A percentile compares a stretch with the other conserved stretches of the same genome.
Conservation (phyloP, 1,140 invertebrate genomes). For the Pseudomyrmex concolor region DNA sequence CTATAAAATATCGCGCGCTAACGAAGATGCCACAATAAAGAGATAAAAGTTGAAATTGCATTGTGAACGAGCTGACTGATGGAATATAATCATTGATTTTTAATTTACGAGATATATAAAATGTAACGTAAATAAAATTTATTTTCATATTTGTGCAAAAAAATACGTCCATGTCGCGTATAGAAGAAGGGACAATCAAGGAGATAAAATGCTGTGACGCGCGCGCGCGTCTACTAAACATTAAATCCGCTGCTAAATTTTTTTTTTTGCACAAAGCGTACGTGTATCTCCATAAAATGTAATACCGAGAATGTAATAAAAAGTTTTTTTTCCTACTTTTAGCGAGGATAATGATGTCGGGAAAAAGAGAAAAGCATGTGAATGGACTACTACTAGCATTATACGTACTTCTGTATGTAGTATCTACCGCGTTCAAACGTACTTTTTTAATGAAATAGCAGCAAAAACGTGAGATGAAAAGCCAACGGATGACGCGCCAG, state of each 20-base stretch:
- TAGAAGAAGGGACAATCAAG: neutral
- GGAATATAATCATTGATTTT: conserved; percentile 6
- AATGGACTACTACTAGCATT: neutral
- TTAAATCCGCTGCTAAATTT: neutral
- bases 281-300: no score
- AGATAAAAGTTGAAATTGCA: neutral
- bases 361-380: conserved; percentile 1
- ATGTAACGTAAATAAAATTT: neutral
- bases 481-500: neutral
- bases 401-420: neutral
- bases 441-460: conserved; percentile 25
- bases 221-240: neutral
- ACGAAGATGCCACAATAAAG: neutral
- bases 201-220: neutral
- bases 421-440: conserved; percentile 11
- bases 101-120: neutral
- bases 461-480: conserved; percentile 9
- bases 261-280: neutral
- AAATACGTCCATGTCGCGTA: no score
- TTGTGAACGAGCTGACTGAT: neutral
- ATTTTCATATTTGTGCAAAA: no score
- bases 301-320: no score
- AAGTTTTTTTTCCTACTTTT: no score
- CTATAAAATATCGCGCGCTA: conserved; percentile 1
- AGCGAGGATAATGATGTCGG: neutral